Conservation (phyloP, 2,797 vertebrate genomes). For the Coregonus sp. region DNA sequence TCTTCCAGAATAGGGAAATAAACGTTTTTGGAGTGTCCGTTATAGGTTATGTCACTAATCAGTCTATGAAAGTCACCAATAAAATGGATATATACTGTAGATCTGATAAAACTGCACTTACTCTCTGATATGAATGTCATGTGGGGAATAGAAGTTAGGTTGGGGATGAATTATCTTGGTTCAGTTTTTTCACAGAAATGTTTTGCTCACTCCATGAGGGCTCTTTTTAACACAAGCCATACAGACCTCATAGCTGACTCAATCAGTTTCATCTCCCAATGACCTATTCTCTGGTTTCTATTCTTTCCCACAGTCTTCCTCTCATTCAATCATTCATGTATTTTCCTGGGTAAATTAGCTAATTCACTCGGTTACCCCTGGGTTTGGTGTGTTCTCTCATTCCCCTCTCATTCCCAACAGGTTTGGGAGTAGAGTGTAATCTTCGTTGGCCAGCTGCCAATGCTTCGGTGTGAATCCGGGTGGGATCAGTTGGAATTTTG, state of each 20-base stretch:
- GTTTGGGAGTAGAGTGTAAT: conserved; percentile 11
- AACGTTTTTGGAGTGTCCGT: too few relatives aligned
- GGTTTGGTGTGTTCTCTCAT: neutral
- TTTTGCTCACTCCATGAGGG: too few relatives aligned
- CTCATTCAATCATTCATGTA: conserved; percentile 22
- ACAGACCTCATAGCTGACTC: too few relatives aligned
- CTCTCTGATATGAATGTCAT: too few relatives aligned
- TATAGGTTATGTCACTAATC: too few relatives aligned
- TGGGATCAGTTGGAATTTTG: conserved; percentile 45
- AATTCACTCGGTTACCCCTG: conserved; percentile 42
- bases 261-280: too few relatives aligned
- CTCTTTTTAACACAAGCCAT: too few relatives aligned
- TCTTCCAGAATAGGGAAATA: neutral
- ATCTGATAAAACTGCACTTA: neutral
- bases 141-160: too few relatives aligned
- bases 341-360: conserved; percentile 30
- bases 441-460: conserved; percentile 54
- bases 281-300: too few relatives aligned
- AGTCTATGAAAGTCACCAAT: neutral
- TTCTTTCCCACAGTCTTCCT: conserved; percentile 15
- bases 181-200: neutral
- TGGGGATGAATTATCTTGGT: too few relatives aligned
- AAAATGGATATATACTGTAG: too few relatives aligned
- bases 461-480: conserved; percentile 16
- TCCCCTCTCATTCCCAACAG: conserved; percentile 6